These are phyloP conservation scores for Helicolenus hilgendorfi DNA, from an alignment of 2,797 vertebrate genomes.

Conservation along the genomic window DNA sequence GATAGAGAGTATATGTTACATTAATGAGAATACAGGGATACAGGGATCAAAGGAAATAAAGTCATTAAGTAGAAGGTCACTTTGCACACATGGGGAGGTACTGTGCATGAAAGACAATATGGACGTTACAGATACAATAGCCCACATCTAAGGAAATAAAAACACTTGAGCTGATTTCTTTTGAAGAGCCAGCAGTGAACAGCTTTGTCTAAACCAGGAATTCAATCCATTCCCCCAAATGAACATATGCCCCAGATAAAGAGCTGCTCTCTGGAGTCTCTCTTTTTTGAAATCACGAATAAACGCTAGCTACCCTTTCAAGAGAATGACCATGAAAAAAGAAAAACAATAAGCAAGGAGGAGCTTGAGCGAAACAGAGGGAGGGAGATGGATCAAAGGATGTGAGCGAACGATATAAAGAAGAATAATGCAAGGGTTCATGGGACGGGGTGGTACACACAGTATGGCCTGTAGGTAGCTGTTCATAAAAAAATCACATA, in stretches of 20 bases:
- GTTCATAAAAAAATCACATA: slow-evolving; percentile 47
- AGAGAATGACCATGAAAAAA: slow-evolving; percentile 66
- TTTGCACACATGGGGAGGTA: slow-evolving; percentile 6
- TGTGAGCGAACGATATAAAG: slow-evolving; percentile 1
- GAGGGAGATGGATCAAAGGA: slow-evolving; percentile 55
- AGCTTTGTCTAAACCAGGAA: slow-evolving; percentile 54
- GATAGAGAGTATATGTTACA: slow-evolving; percentile 23
- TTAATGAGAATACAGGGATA: slow-evolving; percentile 60
- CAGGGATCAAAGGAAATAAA: slow-evolving; percentile 65
- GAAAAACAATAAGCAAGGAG: slow-evolving; percentile 56
- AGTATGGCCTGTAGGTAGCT: slow-evolving; percentile 30
- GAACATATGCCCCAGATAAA: slow-evolving; percentile 76
- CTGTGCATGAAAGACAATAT: slow-evolving; percentile 30
- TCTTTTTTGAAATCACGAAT: slow-evolving; percentile 65
- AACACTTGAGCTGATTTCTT: slow-evolving; percentile 62
- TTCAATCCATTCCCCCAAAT: slow-evolving; percentile 67
- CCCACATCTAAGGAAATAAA: slow-evolving; percentile 37
- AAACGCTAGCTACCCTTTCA: slow-evolving; percentile 61
- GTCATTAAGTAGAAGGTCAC: slow-evolving; percentile 64
- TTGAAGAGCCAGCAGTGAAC: slow-evolving; percentile 60
- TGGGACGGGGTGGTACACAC: slow-evolving; percentile 18
- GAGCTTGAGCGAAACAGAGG: slow-evolving; percentile 5
- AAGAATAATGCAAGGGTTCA: slow-evolving; percentile 34
- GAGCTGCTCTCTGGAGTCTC: slow-evolving; percentile 60
- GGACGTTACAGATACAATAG: slow-evolving; percentile 38